Evolutionary conservation across 2,797 vertebrate genomes (phyloP).

Genomic region (Anguilla marmorata): DNA sequence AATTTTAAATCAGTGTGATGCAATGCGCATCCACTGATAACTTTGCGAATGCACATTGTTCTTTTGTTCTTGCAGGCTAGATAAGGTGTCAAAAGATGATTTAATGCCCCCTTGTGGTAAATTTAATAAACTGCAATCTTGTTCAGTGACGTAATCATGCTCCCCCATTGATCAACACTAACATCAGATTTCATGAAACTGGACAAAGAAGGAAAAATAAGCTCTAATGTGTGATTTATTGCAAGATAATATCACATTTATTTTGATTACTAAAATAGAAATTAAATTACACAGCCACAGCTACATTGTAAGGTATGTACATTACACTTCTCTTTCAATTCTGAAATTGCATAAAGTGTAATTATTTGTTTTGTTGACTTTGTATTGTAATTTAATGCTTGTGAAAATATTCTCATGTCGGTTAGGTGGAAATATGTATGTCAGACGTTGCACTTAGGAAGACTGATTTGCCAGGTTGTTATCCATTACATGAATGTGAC

Average conservation of each 20-base stretch:
- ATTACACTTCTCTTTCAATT: background rate
- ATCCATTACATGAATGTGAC: background rate
- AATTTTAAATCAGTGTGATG: background rate
- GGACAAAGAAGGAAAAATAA: background rate
- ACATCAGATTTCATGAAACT: background rate
- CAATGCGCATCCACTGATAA: background rate
- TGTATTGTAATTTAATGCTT: background rate
- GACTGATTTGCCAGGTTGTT: background rate
- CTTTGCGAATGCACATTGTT: background rate
- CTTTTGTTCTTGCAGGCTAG: background rate
- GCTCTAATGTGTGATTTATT: background rate
- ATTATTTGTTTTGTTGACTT: background rate
- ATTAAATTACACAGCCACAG: background rate
- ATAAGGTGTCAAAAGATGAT: constrained; percentile 35
- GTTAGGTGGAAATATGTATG: background rate
- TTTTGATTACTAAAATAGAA: background rate
- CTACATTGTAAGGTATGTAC: background rate
- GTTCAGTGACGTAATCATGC: background rate
- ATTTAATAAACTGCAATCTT: constrained; percentile 12
- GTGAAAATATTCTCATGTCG: background rate
- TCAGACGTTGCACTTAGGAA: background rate
- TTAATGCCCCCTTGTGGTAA: constrained; percentile 63
- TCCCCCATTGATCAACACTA: background rate
- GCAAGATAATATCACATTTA: background rate
- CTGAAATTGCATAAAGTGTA: background rate